phyloP scores from a whole-genome alignment of 2,888 invertebrate genomes.

The Pollenia labialis region DNA sequence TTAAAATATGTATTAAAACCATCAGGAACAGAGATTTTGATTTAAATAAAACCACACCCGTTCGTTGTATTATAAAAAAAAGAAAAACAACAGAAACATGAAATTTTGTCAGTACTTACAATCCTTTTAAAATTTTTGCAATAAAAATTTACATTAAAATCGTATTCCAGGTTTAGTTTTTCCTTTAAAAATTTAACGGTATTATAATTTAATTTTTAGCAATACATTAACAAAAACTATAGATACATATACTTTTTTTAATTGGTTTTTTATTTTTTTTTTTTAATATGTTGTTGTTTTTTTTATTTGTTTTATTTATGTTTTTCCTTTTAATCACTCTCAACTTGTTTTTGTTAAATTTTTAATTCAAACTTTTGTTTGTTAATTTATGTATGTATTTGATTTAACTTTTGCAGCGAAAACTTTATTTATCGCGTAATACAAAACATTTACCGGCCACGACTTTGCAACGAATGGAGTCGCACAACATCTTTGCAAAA shows the following conservation, averaged over 20 bases:
- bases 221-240: conserved; percentile 1
- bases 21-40: not conserved
- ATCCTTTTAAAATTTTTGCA: conserved; percentile 29
- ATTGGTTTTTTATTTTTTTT: not conserved
- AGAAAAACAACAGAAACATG: conserved; percentile 7
- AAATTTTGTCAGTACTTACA: conserved; percentile 52
- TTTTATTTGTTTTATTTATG: not conserved
- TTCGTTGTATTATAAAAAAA: conserved; percentile 15
- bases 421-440: conserved; percentile 38
- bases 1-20: not conserved
- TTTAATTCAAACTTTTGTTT: conserved; percentile 25
- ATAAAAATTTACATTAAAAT: not conserved
- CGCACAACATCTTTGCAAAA: conserved; percentile 50
- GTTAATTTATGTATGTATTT: not conserved
- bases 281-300: not conserved
- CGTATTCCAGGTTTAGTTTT: conserved; percentile 37
- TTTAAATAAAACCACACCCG: conserved; percentile 55
- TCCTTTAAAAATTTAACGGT: conserved; percentile 34
- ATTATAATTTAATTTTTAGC: conserved; percentile 19
- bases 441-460: conserved; percentile 65
- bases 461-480: conserved; percentile 67
- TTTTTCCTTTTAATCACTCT: not conserved
- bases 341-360: conserved; percentile 11
- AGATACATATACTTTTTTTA: not conserved
- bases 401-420: conserved; percentile 21